phyloP scores from a whole-genome alignment of 2,113 vertebrate species.

The Ptyas mucosa region DNA sequence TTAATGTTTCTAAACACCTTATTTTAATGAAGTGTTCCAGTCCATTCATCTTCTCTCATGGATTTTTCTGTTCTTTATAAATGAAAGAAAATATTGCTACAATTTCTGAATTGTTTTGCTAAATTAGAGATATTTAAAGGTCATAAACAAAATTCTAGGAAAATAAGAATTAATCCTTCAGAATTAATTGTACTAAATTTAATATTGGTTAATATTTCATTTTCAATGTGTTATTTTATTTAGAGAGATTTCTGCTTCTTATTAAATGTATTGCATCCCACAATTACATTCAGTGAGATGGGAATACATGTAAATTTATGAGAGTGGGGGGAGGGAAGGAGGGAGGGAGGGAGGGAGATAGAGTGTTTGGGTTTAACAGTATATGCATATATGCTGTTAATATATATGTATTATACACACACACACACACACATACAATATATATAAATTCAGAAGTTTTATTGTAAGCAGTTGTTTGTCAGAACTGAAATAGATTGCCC shows the following conservation, averaged over 20 bases:
- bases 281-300: neutral
- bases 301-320: neutral
- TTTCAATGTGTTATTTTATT: neutral
- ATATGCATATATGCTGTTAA: too few species aligned
- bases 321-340: too few species aligned
- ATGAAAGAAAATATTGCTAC: neutral
- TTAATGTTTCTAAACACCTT: slow-evolving; percentile 8
- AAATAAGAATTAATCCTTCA: neutral
- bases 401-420: too few species aligned
- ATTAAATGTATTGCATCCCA: neutral
- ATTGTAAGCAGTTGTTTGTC: neutral
- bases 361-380: too few species aligned
- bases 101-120: neutral
- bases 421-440: neutral
- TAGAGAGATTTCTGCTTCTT: neutral
- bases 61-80: neutral
- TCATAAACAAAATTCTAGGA: neutral
- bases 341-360: too few species aligned
- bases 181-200: neutral
- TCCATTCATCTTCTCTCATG: neutral
- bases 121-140: slow-evolving; percentile 18
- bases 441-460: neutral
- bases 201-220: slow-evolving; percentile 4
- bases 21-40: neutral
- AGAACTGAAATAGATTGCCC: neutral